Evolutionary conservation across 1,140 invertebrate genomes (phyloP), one percentile per base, ranked within the genome.

Genomic region (Vanessa atalanta): DNA sequence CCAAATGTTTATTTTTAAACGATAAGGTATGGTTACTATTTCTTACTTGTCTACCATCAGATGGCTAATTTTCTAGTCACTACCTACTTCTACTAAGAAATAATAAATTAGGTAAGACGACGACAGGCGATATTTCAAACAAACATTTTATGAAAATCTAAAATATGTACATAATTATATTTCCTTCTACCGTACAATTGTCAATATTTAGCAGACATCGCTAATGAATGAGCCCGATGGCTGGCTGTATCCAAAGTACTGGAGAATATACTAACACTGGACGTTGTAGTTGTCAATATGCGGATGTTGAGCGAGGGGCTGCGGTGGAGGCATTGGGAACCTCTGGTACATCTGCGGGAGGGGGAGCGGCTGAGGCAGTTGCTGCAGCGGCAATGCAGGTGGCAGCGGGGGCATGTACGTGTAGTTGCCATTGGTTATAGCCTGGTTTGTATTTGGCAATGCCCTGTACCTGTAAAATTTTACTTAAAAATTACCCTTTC

Each of bases 301-400:
- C 4, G 11, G 48, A n/a, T 50, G 48, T 50, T 50, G 82, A 11
- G 63, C 73, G 13, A 66, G 74, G 14, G 71, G 73, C 7, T 72
- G 73, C 23, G 72, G 78, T 47, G 73, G 70, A 1, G 76, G 71
- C 23, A 79, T 47, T 16, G 80, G 75, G 64, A 72, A 82, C 47
- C 77, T 60, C n/a, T 73, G 78, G 53, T 72, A 76, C 78, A 85
- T 80, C 31, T 75, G 78, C 48, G 73, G 81, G 12, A 67, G 70
- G 15, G 66, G 65, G 53, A 80, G 75, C 47, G 72, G 61, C 53
- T 68, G 71, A 60, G 51, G 51, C 76, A 85, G 76, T 26, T 76
- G 78, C 51, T 72, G 79, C 13, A 67, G 67, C 12, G 57, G 69
- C 47, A 80, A 71, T 15, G 72, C 47, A 15, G 43, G 50, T 14